Evolutionary conservation across 2,797 vertebrate species (phyloP).

Genomic region (Chelmon rostratus): DNA sequence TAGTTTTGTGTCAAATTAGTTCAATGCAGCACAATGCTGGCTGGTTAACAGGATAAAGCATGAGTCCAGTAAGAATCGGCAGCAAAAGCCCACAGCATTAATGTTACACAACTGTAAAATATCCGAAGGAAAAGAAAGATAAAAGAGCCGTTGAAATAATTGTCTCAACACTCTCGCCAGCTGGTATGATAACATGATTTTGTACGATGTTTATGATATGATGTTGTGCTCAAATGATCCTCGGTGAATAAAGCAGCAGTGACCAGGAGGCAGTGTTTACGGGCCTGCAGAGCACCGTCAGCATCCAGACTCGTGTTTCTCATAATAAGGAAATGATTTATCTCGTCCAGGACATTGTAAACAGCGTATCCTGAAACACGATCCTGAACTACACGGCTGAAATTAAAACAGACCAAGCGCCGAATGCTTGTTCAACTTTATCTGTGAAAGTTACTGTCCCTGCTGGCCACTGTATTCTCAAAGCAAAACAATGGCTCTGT

Average conservation of each 20-base stretch:
- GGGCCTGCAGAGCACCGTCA: constrained; percentile 14
- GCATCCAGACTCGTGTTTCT: constrained; percentile 18
- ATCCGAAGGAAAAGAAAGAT: not conserved
- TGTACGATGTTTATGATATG: not conserved
- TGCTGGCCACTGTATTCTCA: constrained; percentile 38
- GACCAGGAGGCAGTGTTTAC: constrained; percentile 7
- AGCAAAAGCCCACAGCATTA: not conserved
- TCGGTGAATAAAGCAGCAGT: constrained; percentile 34
- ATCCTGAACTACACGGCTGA: constrained; percentile 12
- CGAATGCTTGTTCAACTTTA: constrained; percentile 54
- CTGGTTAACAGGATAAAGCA: not conserved
- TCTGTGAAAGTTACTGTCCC: constrained; percentile 46
- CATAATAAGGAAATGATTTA: constrained; percentile 25
- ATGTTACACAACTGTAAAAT: constrained; percentile 8
- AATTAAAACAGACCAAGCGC: constrained; percentile 22
- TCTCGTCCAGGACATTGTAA: constrained; percentile 25
- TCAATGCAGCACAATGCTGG: not conserved
- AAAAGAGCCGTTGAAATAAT: not conserved
- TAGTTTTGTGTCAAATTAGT: no score
- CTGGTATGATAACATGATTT: not conserved
- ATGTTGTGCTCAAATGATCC: not conserved
- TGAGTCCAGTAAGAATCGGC: not conserved
- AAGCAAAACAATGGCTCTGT: constrained; percentile 53
- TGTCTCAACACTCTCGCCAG: no score
- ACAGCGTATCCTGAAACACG: constrained; percentile 8